These are phyloP conservation scores for Okapia johnstoni DNA, from an alignment of 2,113 vertebrate species.

Conservation along the genomic window DNA sequence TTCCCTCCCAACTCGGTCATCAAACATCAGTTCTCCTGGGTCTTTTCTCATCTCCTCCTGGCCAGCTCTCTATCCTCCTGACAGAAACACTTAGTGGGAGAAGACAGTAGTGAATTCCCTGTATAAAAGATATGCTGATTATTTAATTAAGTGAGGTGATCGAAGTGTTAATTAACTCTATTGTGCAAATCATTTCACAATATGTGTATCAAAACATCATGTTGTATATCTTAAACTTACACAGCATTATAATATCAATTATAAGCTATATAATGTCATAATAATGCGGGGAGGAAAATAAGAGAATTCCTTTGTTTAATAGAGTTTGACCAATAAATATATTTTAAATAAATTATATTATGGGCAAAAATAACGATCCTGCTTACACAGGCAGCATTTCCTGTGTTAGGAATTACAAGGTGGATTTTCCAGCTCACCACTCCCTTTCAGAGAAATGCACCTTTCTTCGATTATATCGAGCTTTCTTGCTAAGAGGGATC, in stretches of 20 bases:
- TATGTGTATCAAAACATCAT: neutral
- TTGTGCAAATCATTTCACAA: neutral
- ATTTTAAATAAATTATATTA: neutral
- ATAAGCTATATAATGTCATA: neutral
- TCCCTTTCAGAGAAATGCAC: rapidly evolving
- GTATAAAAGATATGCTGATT: neutral
- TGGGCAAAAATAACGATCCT: rapidly evolving
- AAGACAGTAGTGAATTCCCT: neutral
- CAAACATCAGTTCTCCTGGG: neutral
- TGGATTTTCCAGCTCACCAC: rapidly evolving
- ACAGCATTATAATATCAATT: neutral
- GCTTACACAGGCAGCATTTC: rapidly evolving
- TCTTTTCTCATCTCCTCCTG: neutral
- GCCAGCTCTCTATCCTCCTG: rapidly evolving
- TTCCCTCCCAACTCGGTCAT: neutral
- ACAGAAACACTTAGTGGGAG: neutral
- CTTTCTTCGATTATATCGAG: rapidly evolving
- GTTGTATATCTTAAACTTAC: neutral
- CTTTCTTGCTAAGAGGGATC: rapidly evolving
- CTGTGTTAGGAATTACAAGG: rapidly evolving
- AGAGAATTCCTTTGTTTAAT: neutral
- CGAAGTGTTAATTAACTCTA: neutral
- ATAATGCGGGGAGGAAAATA: neutral
- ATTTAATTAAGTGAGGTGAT: neutral
- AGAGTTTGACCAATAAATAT: neutral